Percentiles rank a stretch among this genome's conserved stretches.
Conservation (phyloP, 1,140 invertebrate species). For the Melanaphis sacchari region DNA sequence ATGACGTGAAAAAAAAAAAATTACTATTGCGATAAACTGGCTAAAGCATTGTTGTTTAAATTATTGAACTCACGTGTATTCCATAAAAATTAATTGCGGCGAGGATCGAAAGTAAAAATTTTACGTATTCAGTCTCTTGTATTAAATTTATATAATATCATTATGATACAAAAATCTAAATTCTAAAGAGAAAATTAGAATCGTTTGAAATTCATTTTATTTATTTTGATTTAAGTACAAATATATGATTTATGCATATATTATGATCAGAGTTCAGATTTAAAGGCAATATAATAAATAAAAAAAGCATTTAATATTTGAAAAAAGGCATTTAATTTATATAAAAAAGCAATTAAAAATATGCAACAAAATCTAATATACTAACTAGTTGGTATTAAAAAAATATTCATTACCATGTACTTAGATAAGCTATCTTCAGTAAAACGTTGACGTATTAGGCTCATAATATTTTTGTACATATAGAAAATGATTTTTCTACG, state of each 20-base stretch:
- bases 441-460: too few species aligned
- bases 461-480: too few species aligned
- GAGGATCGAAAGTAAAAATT: background rate
- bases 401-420: too few species aligned
- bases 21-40: background rate
- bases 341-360: too few species aligned
- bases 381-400: too few species aligned
- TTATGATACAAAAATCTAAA: background rate
- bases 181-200: background rate
- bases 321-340: too few species aligned
- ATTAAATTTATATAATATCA: background rate
- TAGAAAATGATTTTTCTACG: too few species aligned
- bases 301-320: too few species aligned
- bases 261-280: too few species aligned
- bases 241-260: constrained; percentile 18
- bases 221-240: constrained; percentile 19
- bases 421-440: too few species aligned
- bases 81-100: background rate
- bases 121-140: background rate
- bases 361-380: too few species aligned
- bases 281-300: too few species aligned
- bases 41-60: background rate
- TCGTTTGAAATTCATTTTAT: background rate
- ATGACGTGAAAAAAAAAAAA: background rate
- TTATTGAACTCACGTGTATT: background rate